phyloP scores from a whole-genome alignment of 1,140 invertebrate species.

The Lepidostoma basale region DNA sequence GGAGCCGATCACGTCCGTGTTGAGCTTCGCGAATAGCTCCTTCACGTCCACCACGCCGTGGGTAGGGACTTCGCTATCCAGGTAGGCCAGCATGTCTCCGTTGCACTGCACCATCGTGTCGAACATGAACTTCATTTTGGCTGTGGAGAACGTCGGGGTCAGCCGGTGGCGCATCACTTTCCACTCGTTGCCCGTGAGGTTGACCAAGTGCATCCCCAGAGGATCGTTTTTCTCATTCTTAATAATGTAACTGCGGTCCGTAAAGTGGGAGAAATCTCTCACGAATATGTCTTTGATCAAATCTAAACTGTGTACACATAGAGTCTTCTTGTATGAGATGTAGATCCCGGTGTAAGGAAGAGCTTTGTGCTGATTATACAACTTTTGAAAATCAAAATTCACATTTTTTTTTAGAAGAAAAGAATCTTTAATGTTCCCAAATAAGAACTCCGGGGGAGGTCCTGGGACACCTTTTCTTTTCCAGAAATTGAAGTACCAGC shows the following conservation, averaged over 20 bases:
- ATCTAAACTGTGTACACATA: constrained; percentile 63
- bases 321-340: constrained; percentile 53
- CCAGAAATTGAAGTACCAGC: constrained; percentile 52
- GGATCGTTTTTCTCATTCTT: constrained; percentile 61
- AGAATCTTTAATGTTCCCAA: constrained; percentile 49
- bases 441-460: constrained; percentile 47
- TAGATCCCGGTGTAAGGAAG: constrained; percentile 50
- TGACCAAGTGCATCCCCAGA: constrained; percentile 55
- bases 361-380: constrained; percentile 43
- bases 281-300: constrained; percentile 66
- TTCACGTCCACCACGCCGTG: constrained; percentile 44
- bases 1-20: constrained; percentile 49
- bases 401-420: constrained; percentile 40
- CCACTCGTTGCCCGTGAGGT: constrained; percentile 60
- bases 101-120: constrained; percentile 51
- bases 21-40: constrained; percentile 47
- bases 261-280: constrained; percentile 64
- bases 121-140: constrained; percentile 64
- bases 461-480: constrained; percentile 51
- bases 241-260: constrained; percentile 56
- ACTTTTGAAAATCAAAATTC: constrained; percentile 40
- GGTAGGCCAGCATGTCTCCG: constrained; percentile 49
- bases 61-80: constrained; percentile 37
- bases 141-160: constrained; percentile 64
- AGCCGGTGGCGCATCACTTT: constrained; percentile 60